Base-by-base conservation (phyloP, 2,888 invertebrate genomes). In the Xanthia icteritia region DNA sequence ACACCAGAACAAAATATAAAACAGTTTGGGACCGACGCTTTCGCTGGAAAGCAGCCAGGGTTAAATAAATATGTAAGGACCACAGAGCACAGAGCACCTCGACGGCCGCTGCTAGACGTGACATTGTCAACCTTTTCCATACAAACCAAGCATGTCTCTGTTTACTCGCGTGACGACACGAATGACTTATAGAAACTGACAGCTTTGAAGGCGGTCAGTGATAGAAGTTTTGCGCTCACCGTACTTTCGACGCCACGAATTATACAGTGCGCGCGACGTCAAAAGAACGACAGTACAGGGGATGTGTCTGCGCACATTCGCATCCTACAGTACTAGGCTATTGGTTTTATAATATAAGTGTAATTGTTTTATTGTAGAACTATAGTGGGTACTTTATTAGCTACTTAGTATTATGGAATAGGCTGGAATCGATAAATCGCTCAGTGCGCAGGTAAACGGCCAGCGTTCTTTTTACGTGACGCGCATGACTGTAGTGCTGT, bases 51-150 rank as follows among this genome's bases (percentile, higher is more conserved):
- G 23, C 42, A 42, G 90, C 90, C 91, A 91, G 86, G 73, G 79
- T 82, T 13, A 83, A 88, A 91, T 90, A 88, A 88, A 91, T 91
- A 90, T 89, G 81, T 89, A 89, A 86, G 81, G 80, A 83, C 86
- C 83, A 86, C 82, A 81, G 81, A 68, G 39, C 0, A 4, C 0
- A 20, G 20, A 56, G 6, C 6, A 56, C 17, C 36, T 17, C 17
- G 5, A 5, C 17, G 0, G 17, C 5, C 9, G 6, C n/a, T 39
- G 6, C 9, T 51, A 48, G 31, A 67, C 1, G 31, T 23, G 23
- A 31, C 48, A 23, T 23, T 15, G 2, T 11, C 11, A 20, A n/a
- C 3, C n/a, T 6, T 39, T 39, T 20, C 4, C 6, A 56, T 54
- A n/a, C 1, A 51, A 17, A 36, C 9, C 31, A 54, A 68, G 2